A percentile compares a stretch with the other conserved stretches of the same genome.
These are phyloP conservation scores for Malurus cyaneus DNA, from an alignment of 2,113 vertebrate species.

Conservation along the genomic window DNA sequence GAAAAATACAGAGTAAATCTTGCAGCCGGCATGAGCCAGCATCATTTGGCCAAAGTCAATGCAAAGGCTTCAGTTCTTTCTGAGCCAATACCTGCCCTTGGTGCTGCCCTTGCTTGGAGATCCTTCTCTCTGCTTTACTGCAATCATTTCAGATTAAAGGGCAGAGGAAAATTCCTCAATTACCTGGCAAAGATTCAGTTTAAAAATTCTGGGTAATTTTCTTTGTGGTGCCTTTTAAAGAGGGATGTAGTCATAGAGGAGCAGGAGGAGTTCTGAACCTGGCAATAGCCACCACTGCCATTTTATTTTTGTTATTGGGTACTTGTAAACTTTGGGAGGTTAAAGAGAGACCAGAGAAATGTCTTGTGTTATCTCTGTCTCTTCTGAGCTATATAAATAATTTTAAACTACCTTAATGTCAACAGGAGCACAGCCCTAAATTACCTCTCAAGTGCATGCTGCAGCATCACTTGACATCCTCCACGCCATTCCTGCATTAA, in stretches of 20 bases:
- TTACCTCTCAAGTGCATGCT: neutral
- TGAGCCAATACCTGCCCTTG: fast-evolving
- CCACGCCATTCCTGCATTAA: neutral
- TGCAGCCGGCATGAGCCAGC: neutral
- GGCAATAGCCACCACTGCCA: neutral
- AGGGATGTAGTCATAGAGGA: neutral
- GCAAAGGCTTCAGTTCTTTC: neutral
- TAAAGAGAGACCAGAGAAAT: neutral
- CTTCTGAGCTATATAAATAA: neutral
- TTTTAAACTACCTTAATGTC: neutral
- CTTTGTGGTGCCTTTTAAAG: neutral
- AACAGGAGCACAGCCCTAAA: neutral
- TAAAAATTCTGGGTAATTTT: neutral
- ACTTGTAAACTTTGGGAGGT: neutral
- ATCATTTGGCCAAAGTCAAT: neutral
- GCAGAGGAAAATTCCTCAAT: neutral
- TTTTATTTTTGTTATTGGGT: neutral
- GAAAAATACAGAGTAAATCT: neutral
- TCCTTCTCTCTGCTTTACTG: neutral
- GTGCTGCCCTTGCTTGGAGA: neutral
- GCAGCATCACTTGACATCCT: neutral
- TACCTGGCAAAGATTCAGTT: neutral
- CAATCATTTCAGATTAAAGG: neutral
- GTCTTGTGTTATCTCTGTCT: neutral
- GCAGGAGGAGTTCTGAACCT: neutral